Evolutionary conservation across 2,797 vertebrate genomes (phyloP), one percentile per base, ranked within the genome.

Genomic region (Alfaro cultratus): DNA sequence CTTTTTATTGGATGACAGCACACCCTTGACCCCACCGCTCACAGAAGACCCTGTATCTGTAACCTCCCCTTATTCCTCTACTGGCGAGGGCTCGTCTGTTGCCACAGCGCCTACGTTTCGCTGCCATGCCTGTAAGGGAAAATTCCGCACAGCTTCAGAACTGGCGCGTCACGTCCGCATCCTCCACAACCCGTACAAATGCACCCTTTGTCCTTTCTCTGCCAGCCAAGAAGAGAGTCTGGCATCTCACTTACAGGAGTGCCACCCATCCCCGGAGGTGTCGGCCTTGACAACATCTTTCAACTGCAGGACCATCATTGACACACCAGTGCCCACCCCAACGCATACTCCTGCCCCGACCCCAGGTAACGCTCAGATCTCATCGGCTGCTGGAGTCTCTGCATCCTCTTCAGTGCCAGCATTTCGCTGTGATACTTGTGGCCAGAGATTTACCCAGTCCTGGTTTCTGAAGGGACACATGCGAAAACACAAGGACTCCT

Each of bases 401-500:
- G 77, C 74, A 34, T 83, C 92, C 34, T 78, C 96, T 0, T 87
- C 96, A 49, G 84, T 96, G 87, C 96, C 96, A 23, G 96, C 96
- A 10, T 98, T 98, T 89, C 96, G 96, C 72, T 98, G 97, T 83
- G 97, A 98, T 31, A 96, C 96, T 31, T 98, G 97, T 53, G 97
- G 97, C 77, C 97, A 98, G 94, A 96, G 97, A 76, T 98, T 98
- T 87, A 98, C 97, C 29, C 97, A 98, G 94, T 98, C 97, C 64
- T 98, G 97, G 97, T 98, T 98, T 89, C 94, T 98, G 60, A 98
- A 98, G 90, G 97, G 97, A 86, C 97, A 98, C 87, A 98, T 98
- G 97, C 96, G 97, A 78, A 98, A 98, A 92, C 97, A 98, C 95
- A 98, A 98, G 93, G 96, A 97, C 88, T 98, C 97, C 72, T 95